Conservation (phyloP, 2,888 invertebrate species). For the Helicoverpa assulta region DNA sequence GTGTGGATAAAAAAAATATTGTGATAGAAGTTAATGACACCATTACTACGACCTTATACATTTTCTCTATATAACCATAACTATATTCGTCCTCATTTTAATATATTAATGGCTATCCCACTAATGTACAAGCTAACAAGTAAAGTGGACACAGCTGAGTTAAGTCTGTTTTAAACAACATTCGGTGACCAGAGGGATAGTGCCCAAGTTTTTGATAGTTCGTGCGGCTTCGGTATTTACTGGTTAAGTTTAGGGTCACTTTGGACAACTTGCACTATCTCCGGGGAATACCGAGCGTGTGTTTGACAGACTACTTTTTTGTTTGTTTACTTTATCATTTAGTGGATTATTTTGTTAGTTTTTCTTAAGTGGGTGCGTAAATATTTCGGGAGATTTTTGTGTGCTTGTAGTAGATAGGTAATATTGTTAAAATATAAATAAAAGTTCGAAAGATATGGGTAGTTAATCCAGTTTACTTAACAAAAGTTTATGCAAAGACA, state of each 20-base stretch:
- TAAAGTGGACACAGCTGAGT: slow-evolving; percentile 72
- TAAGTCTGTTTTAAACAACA: slow-evolving; percentile 76
- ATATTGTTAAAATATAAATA: neutral
- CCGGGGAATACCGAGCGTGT: slow-evolving; percentile 71
- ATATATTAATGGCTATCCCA: slow-evolving; percentile 20
- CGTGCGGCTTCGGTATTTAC: slow-evolving; percentile 88
- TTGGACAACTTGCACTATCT: slow-evolving; percentile 76
- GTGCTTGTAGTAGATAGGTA: too few species aligned
- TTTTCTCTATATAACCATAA: too few species aligned
- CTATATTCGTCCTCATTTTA: slow-evolving; percentile 14
- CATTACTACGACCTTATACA: too few species aligned
- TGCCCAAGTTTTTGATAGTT: slow-evolving; percentile 89
- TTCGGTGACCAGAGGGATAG: slow-evolving; percentile 82
- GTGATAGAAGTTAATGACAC: too few species aligned
- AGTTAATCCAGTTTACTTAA: neutral
- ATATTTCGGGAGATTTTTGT: neutral
- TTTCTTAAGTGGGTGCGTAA: slow-evolving; percentile 9
- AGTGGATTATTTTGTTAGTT: slow-evolving; percentile 35
- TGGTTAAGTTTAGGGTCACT: slow-evolving; percentile 88
- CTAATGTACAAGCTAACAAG: slow-evolving; percentile 67
- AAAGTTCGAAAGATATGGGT: too few species aligned
- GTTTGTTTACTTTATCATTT: slow-evolving; percentile 55
- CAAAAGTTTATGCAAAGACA: neutral
- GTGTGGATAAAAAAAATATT: too few species aligned
- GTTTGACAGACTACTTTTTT: slow-evolving; percentile 62